A percentile compares a stretch with the other conserved stretches of the same genome.
Conservation (phyloP, 2,113 vertebrate genomes). For the Hiodon alosoides region DNA sequence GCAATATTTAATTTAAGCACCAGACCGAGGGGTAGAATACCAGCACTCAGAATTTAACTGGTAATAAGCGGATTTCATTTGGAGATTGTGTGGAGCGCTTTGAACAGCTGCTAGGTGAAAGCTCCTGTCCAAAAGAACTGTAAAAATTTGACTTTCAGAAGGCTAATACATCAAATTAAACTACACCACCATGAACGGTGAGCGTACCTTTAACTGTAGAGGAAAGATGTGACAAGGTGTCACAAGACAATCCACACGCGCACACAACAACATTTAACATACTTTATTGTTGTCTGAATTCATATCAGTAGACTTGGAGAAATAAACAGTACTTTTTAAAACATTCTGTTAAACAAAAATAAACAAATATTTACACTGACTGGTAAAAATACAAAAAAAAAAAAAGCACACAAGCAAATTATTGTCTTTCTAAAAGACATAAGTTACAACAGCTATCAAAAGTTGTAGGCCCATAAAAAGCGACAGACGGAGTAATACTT, state of each 20-base stretch:
- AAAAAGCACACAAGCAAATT: slow-evolving; percentile 80
- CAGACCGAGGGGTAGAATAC: too few relatives aligned
- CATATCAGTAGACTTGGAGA: slow-evolving; percentile 69
- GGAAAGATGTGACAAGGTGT: not conserved
- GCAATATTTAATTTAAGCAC: too few relatives aligned
- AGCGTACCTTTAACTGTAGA: too few relatives aligned
- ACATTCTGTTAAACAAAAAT: slow-evolving; percentile 97
- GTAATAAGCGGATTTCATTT: too few relatives aligned
- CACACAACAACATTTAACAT: slow-evolving; percentile 32
- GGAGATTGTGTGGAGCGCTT: too few relatives aligned
- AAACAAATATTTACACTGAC: slow-evolving; percentile 97
- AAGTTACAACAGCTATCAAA: slow-evolving; percentile 85
- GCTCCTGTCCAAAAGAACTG: too few relatives aligned
- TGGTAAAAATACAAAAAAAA: slow-evolving; percentile 84
- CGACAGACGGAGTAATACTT: slow-evolving; percentile 77
- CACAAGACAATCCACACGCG: not conserved
- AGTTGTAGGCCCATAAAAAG: slow-evolving; percentile 71
- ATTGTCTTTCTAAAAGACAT: slow-evolving; percentile 98
- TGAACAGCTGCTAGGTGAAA: too few relatives aligned
- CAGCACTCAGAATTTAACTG: too few relatives aligned
- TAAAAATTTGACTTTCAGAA: too few relatives aligned
- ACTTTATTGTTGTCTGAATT: slow-evolving; percentile 66
- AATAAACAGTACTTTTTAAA: slow-evolving; percentile 79
- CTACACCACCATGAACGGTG: too few relatives aligned
- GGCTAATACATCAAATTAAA: too few relatives aligned